Base-by-base conservation (phyloP, 2,888 invertebrate genomes). In the Petrolisthes manimaculis region DNA sequence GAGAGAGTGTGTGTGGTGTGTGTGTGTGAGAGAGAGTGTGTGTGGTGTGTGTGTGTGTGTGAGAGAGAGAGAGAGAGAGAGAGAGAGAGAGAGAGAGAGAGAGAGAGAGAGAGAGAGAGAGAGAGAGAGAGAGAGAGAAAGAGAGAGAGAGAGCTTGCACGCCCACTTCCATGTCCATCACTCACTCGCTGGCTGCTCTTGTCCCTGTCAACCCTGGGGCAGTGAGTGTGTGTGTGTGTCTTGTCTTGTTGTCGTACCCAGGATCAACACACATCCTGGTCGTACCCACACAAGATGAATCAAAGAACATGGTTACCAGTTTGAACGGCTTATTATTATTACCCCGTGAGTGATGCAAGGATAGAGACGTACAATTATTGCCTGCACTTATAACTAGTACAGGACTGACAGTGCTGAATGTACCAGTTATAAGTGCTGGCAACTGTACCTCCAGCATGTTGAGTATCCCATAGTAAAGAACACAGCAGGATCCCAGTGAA, bases 61-160 rank as follows among this genome's bases (percentile, higher is more conserved):
- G 55, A 56, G 56, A 77, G 84, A 75, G 84, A 77, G 84, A 75
- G 80, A 80, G 80, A 53, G 80, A 80, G 80, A 54, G n/a, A 53
- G 51, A 53, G 53, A 53, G 80, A 78, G 78, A 75, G 75, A 51
- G 51, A 51, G 78, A 75, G 75, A 51, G 51, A 51, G 78, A 53
- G 80, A 80, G 80, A 54, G n/a, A 53, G 51, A 53, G 53, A 53
- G 80, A 78, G 37, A n/a, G n/a, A n/a, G n/a, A n/a, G n/a, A n/a
- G n/a, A 56, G 56, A 77, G 84, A 75, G 84, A 77, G 84, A 75
- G 80, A 80, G 80, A 53, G 80, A 80, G 80, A 54, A 5, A 53
- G 51, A 53, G 53, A 53, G 80, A 78, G 78, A 75, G 75, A 51
- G 51, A 51, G 78, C 5, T 0, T 51, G 80, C 53, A n/a, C n/a